These are phyloP conservation scores for Coendou prehensilis DNA, from an alignment of 2,797 vertebrate genomes.

Conservation along the genomic window DNA sequence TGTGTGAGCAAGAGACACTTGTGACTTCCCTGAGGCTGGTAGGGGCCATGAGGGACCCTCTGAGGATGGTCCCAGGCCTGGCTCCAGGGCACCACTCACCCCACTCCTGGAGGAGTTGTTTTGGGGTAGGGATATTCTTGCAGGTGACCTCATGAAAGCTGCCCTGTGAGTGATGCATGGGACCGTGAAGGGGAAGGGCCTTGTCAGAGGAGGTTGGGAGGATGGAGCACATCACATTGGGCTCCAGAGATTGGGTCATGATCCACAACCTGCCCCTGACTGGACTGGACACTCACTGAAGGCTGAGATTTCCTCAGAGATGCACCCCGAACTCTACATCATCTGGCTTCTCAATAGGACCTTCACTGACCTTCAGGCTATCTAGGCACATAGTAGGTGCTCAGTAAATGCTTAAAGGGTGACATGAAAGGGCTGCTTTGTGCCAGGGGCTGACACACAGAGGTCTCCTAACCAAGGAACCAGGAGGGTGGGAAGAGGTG, in stretches of 20 bases:
- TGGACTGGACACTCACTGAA: background rate
- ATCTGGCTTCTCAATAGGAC: no score
- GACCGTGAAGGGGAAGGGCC: background rate
- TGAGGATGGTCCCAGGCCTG: no score
- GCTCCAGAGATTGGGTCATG: background rate
- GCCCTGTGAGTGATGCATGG: fast-evolving
- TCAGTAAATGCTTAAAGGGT: background rate
- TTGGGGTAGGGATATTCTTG: background rate
- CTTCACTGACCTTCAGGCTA: background rate
- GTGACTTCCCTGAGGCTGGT: background rate
- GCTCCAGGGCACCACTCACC: background rate
- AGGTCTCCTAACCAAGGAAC: background rate
- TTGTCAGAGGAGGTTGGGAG: background rate
- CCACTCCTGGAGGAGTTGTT: no score
- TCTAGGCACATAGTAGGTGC: background rate
- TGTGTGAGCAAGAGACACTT: fast-evolving
- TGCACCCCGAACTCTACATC: no score
- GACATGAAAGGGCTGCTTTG: background rate
- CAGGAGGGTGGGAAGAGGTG: background rate
- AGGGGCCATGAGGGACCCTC: background rate
- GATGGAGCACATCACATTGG: no score
- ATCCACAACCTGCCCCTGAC: background rate
- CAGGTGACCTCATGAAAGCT: background rate
- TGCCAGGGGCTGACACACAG: fast-evolving
- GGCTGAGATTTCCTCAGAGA: background rate